Percentiles rank a stretch among this genome's conserved stretches.
phyloP scores from a whole-genome alignment of 2,888 invertebrate genomes.

The Platycheirus rosarum region DNA sequence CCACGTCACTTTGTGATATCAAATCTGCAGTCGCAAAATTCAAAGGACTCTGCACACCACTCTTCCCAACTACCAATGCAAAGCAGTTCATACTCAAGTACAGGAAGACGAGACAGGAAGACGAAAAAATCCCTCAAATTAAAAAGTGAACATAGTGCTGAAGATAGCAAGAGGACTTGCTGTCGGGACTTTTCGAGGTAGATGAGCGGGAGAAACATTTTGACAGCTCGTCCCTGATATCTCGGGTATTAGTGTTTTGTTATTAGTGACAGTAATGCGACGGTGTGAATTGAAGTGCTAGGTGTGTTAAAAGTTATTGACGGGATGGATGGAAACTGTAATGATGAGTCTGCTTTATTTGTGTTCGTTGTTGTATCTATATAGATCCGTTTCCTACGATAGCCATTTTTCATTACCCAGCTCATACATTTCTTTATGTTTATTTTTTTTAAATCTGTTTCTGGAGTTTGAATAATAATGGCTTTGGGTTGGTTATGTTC shows the following conservation, averaged over 20 bases:
- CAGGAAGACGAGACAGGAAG: constrained; percentile 26
- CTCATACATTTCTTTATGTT: no score
- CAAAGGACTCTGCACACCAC: constrained; percentile 38
- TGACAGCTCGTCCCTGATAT: constrained; percentile 11
- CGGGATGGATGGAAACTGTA: not conserved
- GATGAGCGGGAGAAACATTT: constrained; percentile 11
- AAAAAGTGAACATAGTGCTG: constrained; percentile 52
- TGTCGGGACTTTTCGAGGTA: not conserved
- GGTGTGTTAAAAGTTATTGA: not conserved
- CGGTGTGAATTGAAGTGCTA: not conserved
- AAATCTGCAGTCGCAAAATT: constrained; percentile 67
- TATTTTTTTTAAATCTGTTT: no score
- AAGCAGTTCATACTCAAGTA: constrained; percentile 29
- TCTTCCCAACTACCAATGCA: constrained; percentile 24
- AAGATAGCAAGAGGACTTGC: not conserved
- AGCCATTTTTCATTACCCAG: no score
- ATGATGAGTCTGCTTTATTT: not conserved
- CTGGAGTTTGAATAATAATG: no score
- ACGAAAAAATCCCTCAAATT: constrained; percentile 56
- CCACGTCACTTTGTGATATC: constrained; percentile 66
- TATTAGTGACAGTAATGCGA: constrained; percentile 7
- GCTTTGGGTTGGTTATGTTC: no score
- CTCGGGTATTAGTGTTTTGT: constrained; percentile 21
- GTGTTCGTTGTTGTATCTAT: not conserved
- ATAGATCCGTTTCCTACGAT: no score